Base-by-base conservation (phyloP, 2,888 invertebrate species). In the Yponomeuta evonymella region DNA sequence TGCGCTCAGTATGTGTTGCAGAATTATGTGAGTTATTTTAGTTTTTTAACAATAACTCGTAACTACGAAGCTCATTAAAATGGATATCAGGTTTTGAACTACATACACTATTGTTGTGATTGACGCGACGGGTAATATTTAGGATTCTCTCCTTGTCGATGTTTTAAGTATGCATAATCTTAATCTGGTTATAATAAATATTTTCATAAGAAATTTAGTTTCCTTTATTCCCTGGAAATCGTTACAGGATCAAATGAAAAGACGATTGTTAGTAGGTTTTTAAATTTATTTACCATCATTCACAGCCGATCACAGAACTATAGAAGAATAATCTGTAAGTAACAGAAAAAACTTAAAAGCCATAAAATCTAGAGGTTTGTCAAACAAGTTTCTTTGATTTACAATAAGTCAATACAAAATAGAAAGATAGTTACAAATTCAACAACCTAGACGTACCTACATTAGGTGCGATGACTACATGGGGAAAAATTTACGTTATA, bases 121-220 rank as follows among this genome's bases (percentile, higher is more conserved):
- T 29, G 65, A 65, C 65, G 63, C n/a, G 65, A 65, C 65, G 29
- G 29, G 29, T 64, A 64, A 23, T 58, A 58, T 58, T 12, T 58
- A 58, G 6, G 51, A 58, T 15, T 15, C 12, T 58, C 51, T 15
- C 3, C 51, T 58, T 58, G 64, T 30, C 65, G 30, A 65, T 65
- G 29, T 65, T 33, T 65, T 29, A 65, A 29, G 29, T 43, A 43
- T 12, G 33, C 12, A 29, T 33, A 29, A 30, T 65, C 29, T 29
- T 65, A 65, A 65, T 10, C 30, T 30, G 3, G 33, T 65, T 8
- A 64, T 65, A 67, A 67, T 67, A 67, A 67, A 67, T 67, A 67
- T 67, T 67, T 67, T 67, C 43, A 15, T 67, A 67, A 36, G 10
- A 67, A 15, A 67, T 10, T 8, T 5, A 11, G 43, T 67, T 67